Base-by-base conservation (phyloP, 2,888 invertebrate genomes). In the Tanypteryx hageni region DNA sequence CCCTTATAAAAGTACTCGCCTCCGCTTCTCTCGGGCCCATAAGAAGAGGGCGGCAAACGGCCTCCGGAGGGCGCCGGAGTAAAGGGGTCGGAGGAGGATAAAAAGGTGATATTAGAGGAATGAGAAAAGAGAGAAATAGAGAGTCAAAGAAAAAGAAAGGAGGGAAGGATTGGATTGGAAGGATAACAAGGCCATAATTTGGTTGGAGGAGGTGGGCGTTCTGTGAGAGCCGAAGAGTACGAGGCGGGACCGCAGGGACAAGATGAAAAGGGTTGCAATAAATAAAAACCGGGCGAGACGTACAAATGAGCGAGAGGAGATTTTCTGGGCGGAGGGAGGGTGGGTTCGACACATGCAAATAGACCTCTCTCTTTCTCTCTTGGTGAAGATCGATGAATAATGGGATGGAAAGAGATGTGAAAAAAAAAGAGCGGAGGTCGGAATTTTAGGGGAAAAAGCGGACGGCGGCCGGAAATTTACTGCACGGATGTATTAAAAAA, bases 301-400 rank as follows among this genome's bases (percentile, higher is more conserved):
- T 44, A 44, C 44, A 44, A 44, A 44, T 44, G 44, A 44, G 44
- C 1, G 44, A 44, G 44, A 44, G 44, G 44, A 5, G 44, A 5
- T 44, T 44, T 44, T 44, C 5, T 44, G 44, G 44, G 44, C 1
- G 44, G 44, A 44, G 27, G 11, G 76, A 76, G 27, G 22, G 76
- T 76, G 27, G 22, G 76, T 76, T 27, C 76, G 76, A 76, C 76
- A 22, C 76, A 76, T 76, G 76, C 76, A 76, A 76, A 76, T 76
- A 76, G 27, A 76, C 27, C 76, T 4, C 76, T 27, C 22, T 44
- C 44, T 5, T 5, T 44, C 44, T 44, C 44, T 44, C 44, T 44
- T 22, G 76, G 22, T 76, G 22, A 22, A 27, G 22, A 27, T 18
- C 76, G 76, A 76, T 76, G 76, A 76, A 10, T 13, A 27, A 76